Evolutionary conservation across 92 coral and sea anemone genomes (phyloP).

Genomic region (Heteractis magnifica): DNA sequence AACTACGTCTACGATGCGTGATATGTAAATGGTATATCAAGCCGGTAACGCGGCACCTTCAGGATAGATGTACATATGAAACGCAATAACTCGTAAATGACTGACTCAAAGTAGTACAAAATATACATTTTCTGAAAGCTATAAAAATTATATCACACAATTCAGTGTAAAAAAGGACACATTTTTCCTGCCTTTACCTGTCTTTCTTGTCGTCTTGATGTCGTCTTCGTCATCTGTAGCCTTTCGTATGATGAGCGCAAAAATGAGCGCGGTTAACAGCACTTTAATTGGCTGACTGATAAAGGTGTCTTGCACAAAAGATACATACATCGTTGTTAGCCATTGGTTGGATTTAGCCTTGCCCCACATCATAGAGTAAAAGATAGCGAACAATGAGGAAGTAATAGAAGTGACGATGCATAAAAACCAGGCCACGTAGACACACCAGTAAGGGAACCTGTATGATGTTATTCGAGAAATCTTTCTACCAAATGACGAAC

Average conservation of each 20-base stretch:
- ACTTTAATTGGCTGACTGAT: conserved; percentile 72
- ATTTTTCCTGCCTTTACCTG: not conserved
- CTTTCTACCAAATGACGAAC: not conserved
- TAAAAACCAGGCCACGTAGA: conserved; percentile 60
- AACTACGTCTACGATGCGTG: too few species aligned
- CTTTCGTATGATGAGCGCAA: conserved; percentile 50
- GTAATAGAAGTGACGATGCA: conserved; percentile 45
- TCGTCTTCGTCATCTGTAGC: conserved; percentile 52
- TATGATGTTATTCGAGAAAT: not conserved
- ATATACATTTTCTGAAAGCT: too few species aligned
- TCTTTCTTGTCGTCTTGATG: conserved; percentile 11
- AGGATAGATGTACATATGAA: too few species aligned
- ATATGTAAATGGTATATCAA: too few species aligned
- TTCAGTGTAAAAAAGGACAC: too few species aligned
- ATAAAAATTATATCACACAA: too few species aligned
- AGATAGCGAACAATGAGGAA: conserved; percentile 56
- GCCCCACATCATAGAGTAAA: conserved; percentile 90
- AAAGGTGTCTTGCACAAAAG: conserved; percentile 67
- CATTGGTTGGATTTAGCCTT: conserved; percentile 64
- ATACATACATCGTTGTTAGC: conserved; percentile 57
- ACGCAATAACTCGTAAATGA: too few species aligned
- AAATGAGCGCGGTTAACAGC: conserved; percentile 50
- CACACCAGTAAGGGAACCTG: conserved; percentile 60
- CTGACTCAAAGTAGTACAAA: too few species aligned
- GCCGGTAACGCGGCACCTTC: too few species aligned